These are phyloP conservation scores for Lordiphosa stackelbergi DNA, from an alignment of 1,140 invertebrate genomes.

Conservation along the genomic window DNA sequence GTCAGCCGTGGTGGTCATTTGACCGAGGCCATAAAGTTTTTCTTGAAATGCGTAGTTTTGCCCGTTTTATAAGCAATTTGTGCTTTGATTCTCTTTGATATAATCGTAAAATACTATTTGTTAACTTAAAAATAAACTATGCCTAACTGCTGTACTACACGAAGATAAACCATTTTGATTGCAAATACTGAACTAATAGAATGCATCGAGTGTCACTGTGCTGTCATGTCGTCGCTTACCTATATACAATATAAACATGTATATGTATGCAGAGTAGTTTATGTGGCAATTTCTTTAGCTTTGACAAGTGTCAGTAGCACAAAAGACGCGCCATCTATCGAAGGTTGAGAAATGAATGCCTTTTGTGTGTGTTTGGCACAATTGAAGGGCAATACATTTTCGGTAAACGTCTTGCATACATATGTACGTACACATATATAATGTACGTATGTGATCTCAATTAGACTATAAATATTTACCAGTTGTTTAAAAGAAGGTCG, in stretches of 20 bases:
- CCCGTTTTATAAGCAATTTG: too few species aligned
- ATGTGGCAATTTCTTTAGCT: conserved; percentile 65
- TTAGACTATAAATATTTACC: conserved; percentile 68
- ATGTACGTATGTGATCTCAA: conserved; percentile 26
- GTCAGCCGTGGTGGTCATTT: too few species aligned
- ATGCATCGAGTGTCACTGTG: too few species aligned
- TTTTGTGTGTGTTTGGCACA: conserved; percentile 30
- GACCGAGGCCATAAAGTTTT: too few species aligned
- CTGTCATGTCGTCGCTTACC: too few species aligned
- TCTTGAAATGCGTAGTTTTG: too few species aligned
- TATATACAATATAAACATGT: conserved; percentile 3
- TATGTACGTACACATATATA: conserved; percentile 12
- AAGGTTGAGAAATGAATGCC: conserved; percentile 17
- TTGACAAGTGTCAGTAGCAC: conserved; percentile 69
- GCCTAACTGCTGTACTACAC: too few species aligned
- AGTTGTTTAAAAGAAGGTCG: conserved; percentile 25
- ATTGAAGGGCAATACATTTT: conserved; percentile 44
- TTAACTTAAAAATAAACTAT: too few species aligned
- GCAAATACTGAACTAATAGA: too few species aligned
- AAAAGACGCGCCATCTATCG: conserved; percentile 55
- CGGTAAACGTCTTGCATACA: conserved; percentile 9
- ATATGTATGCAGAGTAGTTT: conserved; percentile 48
- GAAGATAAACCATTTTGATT: too few species aligned
- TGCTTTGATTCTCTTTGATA: too few species aligned
- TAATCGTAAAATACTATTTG: too few species aligned